Conservation (phyloP, 2,888 invertebrate species). For the Macropis europaea region DNA sequence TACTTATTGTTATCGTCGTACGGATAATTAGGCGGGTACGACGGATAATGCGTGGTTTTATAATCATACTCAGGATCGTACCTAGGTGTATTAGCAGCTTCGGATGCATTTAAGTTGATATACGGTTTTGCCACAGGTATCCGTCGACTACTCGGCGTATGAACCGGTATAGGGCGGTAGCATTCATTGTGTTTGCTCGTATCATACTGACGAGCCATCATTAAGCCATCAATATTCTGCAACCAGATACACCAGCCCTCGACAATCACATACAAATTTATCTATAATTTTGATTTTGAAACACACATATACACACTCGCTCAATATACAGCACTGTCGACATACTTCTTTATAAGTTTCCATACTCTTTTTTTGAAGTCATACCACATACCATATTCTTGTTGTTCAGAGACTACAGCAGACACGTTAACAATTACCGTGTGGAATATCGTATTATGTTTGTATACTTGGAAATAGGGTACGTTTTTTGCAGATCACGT, state of each 20-base stretch:
- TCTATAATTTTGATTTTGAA: conserved; percentile 43
- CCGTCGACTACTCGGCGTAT: conserved; percentile 76
- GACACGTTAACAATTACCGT: background rate
- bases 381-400: conserved; percentile 37
- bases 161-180: conserved; percentile 78
- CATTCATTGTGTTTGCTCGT: conserved; percentile 77
- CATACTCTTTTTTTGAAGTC: background rate
- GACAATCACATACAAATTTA: conserved; percentile 75
- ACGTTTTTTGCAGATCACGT: background rate
- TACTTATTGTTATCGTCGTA: conserved; percentile 76
- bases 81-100: conserved; percentile 64
- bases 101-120: conserved; percentile 72
- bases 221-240: conserved; percentile 79
- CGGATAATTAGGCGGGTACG: conserved; percentile 78
- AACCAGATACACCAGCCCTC: conserved; percentile 80
- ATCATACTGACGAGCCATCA: conserved; percentile 80
- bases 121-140: conserved; percentile 73
- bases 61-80: conserved; percentile 77
- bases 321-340: conserved; percentile 30
- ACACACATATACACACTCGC: conserved; percentile 56
- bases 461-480: background rate
- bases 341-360: conserved; percentile 24
- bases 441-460: background rate
- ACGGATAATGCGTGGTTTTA: conserved; percentile 78
- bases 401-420: background rate